These are phyloP conservation scores for Meandrina meandrites DNA, from an alignment of 92 coral and sea anemone genomes.

Conservation along the genomic window DNA sequence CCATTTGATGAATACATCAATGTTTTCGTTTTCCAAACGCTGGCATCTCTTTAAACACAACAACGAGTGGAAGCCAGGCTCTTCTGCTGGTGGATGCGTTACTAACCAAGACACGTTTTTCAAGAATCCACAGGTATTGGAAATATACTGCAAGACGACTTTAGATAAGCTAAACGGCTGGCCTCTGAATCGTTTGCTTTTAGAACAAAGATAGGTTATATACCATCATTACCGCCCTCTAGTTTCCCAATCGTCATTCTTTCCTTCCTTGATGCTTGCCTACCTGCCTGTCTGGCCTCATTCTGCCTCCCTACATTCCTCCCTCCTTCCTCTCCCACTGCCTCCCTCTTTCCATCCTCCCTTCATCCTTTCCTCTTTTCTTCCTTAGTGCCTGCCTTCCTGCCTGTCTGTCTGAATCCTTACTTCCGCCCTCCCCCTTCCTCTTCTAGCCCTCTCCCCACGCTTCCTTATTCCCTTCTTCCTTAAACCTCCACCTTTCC, in stretches of 20 bases:
- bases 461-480: too few species aligned
- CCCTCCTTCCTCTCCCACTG: not conserved
- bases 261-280: not conserved
- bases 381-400: too few species aligned
- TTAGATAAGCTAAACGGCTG: not conserved
- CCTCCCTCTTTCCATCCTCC: not conserved
- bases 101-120: constrained; percentile 82
- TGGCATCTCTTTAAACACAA: constrained; percentile 84
- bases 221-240: not conserved
- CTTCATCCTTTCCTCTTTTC: too few species aligned
- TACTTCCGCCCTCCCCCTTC: too few species aligned
- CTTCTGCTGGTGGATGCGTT: constrained; percentile 92
- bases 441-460: too few species aligned
- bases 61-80: constrained; percentile 83
- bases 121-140: constrained; percentile 87
- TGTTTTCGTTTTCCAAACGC: constrained; percentile 69
- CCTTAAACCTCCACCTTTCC: too few species aligned
- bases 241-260: too few species aligned
- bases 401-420: too few species aligned
- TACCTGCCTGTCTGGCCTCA: too few species aligned
- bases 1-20: constrained; percentile 88
- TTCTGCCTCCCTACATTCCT: not conserved
- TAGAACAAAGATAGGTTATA: not conserved
- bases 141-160: not conserved
- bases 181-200: not conserved